Percentiles rank a stretch among this genome's conserved stretches.
Conservation (phyloP, 2,888 invertebrate genomes). For the Scaeva pyrastri region DNA sequence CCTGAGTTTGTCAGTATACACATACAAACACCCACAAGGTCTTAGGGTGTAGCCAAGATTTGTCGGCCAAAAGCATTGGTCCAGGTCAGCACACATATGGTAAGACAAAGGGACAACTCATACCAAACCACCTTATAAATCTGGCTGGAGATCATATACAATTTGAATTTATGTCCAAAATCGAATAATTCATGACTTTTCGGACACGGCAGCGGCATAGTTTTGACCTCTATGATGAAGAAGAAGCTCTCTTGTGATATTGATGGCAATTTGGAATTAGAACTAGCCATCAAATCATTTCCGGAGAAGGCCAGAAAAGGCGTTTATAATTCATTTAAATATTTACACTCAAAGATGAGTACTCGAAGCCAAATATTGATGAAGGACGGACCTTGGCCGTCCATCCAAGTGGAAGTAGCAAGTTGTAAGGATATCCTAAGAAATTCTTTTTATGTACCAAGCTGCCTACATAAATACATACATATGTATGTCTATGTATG, state of each 20-base stretch:
- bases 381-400: too few species aligned
- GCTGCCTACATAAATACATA: too few species aligned
- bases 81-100: slow-evolving; percentile 26
- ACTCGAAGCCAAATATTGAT: not conserved
- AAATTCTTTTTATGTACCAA: too few species aligned
- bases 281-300: slow-evolving; percentile 74
- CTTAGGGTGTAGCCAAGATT: slow-evolving; percentile 13
- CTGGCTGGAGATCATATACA: slow-evolving; percentile 59
- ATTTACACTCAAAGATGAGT: not conserved
- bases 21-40: not conserved
- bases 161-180: slow-evolving; percentile 73
- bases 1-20: slow-evolving; percentile 38
- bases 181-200: slow-evolving; percentile 74
- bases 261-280: slow-evolving; percentile 36
- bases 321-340: slow-evolving; percentile 63
- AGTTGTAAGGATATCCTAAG: slow-evolving; percentile 49
- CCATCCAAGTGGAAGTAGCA: slow-evolving; percentile 11
- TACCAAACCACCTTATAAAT: slow-evolving; percentile 62
- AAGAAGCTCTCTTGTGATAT: slow-evolving; percentile 21
- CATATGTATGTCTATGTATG: too few species aligned
- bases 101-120: slow-evolving; percentile 14
- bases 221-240: not conserved
- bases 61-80: slow-evolving; percentile 26
- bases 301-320: slow-evolving; percentile 46
- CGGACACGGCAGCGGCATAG: slow-evolving; percentile 41